Evolutionary conservation across 1,140 invertebrate genomes (phyloP).

Genomic region (Drosophila ambigua): DNA sequence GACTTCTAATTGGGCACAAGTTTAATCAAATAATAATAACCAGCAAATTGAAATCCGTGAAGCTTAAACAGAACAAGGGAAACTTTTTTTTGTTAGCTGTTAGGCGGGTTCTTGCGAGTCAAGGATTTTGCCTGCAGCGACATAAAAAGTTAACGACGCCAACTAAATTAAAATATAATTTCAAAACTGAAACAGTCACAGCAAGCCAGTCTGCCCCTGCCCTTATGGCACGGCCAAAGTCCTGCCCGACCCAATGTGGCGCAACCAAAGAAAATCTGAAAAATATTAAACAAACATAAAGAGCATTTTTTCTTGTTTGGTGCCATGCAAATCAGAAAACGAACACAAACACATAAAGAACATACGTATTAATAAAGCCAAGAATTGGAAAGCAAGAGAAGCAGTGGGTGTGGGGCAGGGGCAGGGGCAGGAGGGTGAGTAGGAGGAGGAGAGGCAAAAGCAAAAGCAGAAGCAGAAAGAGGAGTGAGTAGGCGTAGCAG

Average conservation of each 20-base stretch:
- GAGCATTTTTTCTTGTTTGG: constrained; percentile 42
- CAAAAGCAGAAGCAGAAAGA: not conserved
- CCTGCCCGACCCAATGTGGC: constrained; percentile 25
- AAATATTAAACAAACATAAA: constrained; percentile 73
- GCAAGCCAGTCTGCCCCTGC: constrained; percentile 1
- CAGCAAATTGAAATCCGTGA: constrained; percentile 10
- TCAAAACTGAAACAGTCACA: constrained; percentile 20
- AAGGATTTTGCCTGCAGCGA: constrained; percentile 28
- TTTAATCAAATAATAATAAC: constrained; percentile 1
- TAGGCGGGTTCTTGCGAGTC: not conserved
- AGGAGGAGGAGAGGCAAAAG: not conserved
- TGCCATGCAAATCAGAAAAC: constrained; percentile 56
- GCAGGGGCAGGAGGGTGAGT: not conserved
- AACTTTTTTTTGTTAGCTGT: not conserved
- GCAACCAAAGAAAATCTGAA: constrained; percentile 39
- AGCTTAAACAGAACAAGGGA: not conserved
- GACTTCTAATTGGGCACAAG: constrained; percentile 8
- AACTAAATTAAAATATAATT: constrained; percentile 75
- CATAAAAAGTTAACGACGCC: constrained; percentile 45
- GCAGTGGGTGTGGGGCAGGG: too few species aligned
- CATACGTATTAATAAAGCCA: constrained; percentile 68
- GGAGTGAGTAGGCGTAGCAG: constrained; percentile 12
- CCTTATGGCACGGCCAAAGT: not conserved
- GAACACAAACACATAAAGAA: constrained; percentile 37
- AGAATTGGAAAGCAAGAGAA: constrained; percentile 13